Evolutionary conservation across 1,140 invertebrate genomes (phyloP).

Genomic region (Neodiprion pinetum): DNA sequence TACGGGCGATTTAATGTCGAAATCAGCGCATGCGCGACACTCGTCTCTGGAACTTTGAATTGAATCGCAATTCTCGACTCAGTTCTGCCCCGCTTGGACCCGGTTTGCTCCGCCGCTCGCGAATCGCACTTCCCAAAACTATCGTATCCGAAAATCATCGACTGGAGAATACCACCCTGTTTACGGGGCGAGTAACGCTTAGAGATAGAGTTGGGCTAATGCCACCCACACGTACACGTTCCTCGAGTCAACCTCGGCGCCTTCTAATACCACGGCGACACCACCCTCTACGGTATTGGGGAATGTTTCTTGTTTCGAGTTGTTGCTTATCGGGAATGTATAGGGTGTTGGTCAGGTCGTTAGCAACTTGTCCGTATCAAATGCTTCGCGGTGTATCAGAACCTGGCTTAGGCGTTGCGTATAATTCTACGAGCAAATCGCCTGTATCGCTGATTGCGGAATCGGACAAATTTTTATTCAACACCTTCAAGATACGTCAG

Average conservation of each 20-base stretch:
- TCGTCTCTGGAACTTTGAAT: conserved; percentile 58
- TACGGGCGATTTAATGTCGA: conserved; percentile 57
- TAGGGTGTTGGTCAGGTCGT: conserved; percentile 61
- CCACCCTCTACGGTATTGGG: conserved; percentile 33
- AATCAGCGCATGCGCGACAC: conserved; percentile 43
- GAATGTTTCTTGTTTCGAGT: conserved; percentile 52
- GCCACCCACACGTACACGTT: conserved; percentile 39
- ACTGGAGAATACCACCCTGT: conserved; percentile 56
- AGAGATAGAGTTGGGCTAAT: conserved; percentile 56
- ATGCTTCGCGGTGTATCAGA: conserved; percentile 60
- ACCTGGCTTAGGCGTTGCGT: conserved; percentile 36
- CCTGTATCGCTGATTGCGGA: not conserved
- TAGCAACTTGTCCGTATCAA: conserved; percentile 63
- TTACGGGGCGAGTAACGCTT: conserved; percentile 55
- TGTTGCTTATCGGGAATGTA: conserved; percentile 60
- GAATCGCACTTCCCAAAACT: conserved; percentile 53
- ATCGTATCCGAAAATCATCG: conserved; percentile 61
- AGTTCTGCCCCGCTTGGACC: conserved; percentile 35
- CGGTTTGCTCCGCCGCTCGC: not conserved
- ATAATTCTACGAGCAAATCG: not conserved
- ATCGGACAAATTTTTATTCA: too few relatives aligned
- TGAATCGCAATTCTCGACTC: conserved; percentile 60
- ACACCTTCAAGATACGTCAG: too few relatives aligned
- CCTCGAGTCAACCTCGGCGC: not conserved
- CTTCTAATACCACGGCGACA: conserved; percentile 37